These are phyloP conservation scores for Rhorus exstirpatorius DNA, from an alignment of 2,888 invertebrate genomes.

Conservation along the genomic window DNA sequence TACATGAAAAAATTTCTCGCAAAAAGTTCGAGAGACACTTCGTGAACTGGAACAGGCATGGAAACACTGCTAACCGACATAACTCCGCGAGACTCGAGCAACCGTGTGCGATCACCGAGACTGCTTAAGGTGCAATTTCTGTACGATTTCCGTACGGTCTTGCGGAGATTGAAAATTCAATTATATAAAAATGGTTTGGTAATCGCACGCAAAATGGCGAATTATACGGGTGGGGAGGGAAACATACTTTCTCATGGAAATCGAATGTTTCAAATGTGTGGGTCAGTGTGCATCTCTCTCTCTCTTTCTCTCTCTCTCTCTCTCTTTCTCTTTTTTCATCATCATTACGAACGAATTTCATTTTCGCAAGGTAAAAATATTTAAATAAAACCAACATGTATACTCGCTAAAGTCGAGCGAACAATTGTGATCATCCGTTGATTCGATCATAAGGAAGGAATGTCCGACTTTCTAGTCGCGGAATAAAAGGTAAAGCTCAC, in stretches of 20 bases:
- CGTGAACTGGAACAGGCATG: conserved; percentile 60
- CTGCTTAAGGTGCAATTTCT: conserved; percentile 56
- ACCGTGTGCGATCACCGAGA: conserved; percentile 63
- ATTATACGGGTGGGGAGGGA: conserved; percentile 6
- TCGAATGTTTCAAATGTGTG: conserved; percentile 17
- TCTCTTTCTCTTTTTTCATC: neutral
- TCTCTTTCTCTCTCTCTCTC: neutral
- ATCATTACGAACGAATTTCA: conserved; percentile 21
- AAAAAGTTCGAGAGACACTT: conserved; percentile 51
- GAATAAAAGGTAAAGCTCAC: no score
- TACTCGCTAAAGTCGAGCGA: neutral
- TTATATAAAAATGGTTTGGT: conserved; percentile 68
- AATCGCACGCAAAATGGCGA: conserved; percentile 33
- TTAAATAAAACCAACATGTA: neutral
- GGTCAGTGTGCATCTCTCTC: conserved; percentile 1
- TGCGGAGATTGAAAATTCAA: conserved; percentile 64
- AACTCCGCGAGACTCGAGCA: conserved; percentile 50
- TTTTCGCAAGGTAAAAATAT: conserved; percentile 18
- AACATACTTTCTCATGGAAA: conserved; percentile 60
- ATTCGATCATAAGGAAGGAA: no score
- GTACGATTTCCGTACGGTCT: no score
- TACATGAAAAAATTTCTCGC: conserved; percentile 5
- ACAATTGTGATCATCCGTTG: neutral
- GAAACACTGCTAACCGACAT: conserved; percentile 64
- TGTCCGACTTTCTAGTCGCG: no score